Evolutionary conservation across 2,797 vertebrate genomes (phyloP).

Genomic region (Periparus ater): DNA sequence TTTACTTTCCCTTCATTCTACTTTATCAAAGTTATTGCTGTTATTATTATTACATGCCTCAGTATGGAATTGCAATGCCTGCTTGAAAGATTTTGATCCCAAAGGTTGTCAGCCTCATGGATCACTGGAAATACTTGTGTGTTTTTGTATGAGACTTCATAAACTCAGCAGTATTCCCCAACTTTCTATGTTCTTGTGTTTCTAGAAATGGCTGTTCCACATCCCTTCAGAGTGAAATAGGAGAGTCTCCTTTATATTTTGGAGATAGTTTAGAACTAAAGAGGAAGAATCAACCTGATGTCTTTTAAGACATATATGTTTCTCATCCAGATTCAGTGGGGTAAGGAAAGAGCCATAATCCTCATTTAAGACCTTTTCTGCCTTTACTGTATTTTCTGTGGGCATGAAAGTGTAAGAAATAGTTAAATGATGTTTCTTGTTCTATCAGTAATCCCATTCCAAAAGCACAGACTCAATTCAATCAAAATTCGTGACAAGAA

Average conservation of each 20-base stretch:
- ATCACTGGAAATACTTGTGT: not conserved
- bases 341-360: not conserved
- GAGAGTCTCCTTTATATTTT: not conserved
- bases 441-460: conserved; percentile 54
- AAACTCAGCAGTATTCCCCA: not conserved
- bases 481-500: conserved; percentile 74
- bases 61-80: not conserved
- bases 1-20: not conserved
- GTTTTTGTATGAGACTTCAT: not conserved
- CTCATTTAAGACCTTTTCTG: not conserved
- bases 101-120: not conserved
- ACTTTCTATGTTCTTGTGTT: not conserved
- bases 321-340: not conserved
- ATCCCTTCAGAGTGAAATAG: not conserved
- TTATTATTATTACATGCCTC: not conserved
- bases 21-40: not conserved
- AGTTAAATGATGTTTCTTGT: conserved; percentile 55
- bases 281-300: not conserved
- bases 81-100: not conserved
- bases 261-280: not conserved
- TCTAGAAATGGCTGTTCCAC: not conserved
- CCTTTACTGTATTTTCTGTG: not conserved
- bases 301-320: not conserved
- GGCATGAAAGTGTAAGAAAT: conserved; percentile 39
- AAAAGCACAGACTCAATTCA: conserved; percentile 62